phyloP scores from a whole-genome alignment of 2,113 vertebrate genomes.

The Burhinus bistriatus region DNA sequence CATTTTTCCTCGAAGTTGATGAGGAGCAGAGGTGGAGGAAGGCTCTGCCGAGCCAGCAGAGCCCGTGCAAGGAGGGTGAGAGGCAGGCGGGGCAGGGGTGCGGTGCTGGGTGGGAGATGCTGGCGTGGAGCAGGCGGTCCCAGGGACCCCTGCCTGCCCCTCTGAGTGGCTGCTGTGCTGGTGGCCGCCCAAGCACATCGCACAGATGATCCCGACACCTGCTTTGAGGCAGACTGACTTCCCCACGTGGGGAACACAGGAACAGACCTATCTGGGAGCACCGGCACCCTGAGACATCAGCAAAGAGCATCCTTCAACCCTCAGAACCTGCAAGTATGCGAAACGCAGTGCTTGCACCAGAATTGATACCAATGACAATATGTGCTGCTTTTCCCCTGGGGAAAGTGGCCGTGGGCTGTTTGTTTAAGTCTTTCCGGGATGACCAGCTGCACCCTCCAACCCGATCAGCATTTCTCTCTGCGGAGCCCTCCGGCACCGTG shows the following conservation, averaged over 20 bases:
- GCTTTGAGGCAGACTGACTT: neutral
- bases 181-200: neutral
- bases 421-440: neutral
- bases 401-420: fast-evolving
- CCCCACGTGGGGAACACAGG: neutral
- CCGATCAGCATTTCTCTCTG: neutral
- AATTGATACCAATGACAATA: fast-evolving
- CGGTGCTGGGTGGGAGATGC: neutral
- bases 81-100: neutral
- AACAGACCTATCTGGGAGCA: neutral
- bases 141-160: fast-evolving
- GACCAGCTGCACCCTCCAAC: neutral
- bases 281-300: neutral
- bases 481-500: fast-evolving
- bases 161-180: fast-evolving
- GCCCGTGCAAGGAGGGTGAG: neutral
- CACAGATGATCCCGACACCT: neutral
- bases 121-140: fast-evolving
- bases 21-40: neutral
- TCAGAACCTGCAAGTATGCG: neutral
- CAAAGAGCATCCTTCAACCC: neutral
- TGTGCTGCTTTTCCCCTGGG: neutral
- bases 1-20: neutral
- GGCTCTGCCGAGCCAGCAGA: neutral
- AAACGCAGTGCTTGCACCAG: fast-evolving